Evolutionary conservation across 2,797 vertebrate genomes (phyloP).

Genomic region (Poliocrania exsul): DNA sequence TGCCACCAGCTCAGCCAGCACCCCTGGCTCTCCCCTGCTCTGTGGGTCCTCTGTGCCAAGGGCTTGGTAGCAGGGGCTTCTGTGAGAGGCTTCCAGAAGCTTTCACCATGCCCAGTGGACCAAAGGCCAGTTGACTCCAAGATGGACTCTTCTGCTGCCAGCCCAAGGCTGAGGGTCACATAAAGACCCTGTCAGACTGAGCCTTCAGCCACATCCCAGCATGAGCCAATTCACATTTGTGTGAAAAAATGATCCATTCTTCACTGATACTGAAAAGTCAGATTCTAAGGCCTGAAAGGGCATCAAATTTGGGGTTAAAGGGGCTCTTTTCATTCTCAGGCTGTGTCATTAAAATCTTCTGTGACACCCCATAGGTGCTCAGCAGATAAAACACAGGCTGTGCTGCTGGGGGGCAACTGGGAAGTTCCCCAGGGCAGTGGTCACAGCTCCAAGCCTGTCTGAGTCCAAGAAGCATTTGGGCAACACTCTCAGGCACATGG

Average conservation of each 20-base stretch:
- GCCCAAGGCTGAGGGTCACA: not conserved
- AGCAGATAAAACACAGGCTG: not conserved
- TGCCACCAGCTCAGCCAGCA: not conserved
- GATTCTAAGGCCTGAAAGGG: not conserved
- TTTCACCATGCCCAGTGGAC: not conserved
- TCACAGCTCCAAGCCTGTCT: not conserved
- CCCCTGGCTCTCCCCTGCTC: not conserved
- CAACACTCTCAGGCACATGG: not conserved
- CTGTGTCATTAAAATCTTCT: not conserved
- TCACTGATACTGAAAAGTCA: not conserved
- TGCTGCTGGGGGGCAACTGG: not conserved
- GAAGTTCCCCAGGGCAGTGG: not conserved
- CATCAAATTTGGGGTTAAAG: not conserved
- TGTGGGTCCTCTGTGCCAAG: not conserved
- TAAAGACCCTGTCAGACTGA: not conserved
- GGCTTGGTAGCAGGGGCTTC: not conserved
- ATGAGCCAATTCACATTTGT: not conserved
- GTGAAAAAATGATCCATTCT: not conserved
- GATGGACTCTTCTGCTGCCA: not conserved
- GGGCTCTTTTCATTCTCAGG: not conserved
- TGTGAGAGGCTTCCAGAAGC: not conserved
- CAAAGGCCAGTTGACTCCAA: not conserved
- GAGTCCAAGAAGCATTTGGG: not conserved
- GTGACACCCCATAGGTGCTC: not conserved
- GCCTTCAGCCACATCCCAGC: not conserved